Evolutionary conservation across 2,797 vertebrate species (phyloP).

Genomic region (Amniataba percoides): DNA sequence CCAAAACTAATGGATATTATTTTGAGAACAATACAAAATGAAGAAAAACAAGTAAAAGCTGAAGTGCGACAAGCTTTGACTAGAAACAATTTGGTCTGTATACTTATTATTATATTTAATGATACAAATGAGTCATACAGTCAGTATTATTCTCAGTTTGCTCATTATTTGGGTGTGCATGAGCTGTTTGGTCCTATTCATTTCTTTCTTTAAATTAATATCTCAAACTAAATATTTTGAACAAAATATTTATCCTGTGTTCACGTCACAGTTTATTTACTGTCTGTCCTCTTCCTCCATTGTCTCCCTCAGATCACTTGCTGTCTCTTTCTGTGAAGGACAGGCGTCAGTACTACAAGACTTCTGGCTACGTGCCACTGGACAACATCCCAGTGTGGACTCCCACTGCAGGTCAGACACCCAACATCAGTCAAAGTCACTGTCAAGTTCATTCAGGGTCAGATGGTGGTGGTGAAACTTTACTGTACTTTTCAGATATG

Average conservation of each 20-base stretch:
- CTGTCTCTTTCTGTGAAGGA: slow-evolving; percentile 84
- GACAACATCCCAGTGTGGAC: slow-evolving; percentile 88
- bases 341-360: slow-evolving; percentile 85
- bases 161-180: not conserved
- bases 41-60: not conserved
- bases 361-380: slow-evolving; percentile 80
- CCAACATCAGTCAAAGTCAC: slow-evolving; percentile 32
- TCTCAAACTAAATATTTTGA: too few species aligned
- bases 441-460: not conserved
- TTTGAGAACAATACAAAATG: not conserved
- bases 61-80: not conserved
- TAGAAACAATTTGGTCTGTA: not conserved
- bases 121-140: not conserved
- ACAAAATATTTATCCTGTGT: not conserved
- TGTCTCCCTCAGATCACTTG: slow-evolving; percentile 79
- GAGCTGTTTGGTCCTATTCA: not conserved
- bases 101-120: too few species aligned
- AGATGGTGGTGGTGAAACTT: slow-evolving; percentile 11
- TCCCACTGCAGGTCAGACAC: slow-evolving; percentile 77
- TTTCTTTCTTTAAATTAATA: not conserved
- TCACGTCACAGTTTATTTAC: not conserved
- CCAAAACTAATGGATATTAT: not conserved
- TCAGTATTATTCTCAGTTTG: not conserved
- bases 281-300: not conserved
- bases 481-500: not conserved